Evolutionary conservation across 2,888 invertebrate species (phyloP), one percentile per base, ranked within the genome.

Genomic region (Hydrotaea cyrtoneurina): DNA sequence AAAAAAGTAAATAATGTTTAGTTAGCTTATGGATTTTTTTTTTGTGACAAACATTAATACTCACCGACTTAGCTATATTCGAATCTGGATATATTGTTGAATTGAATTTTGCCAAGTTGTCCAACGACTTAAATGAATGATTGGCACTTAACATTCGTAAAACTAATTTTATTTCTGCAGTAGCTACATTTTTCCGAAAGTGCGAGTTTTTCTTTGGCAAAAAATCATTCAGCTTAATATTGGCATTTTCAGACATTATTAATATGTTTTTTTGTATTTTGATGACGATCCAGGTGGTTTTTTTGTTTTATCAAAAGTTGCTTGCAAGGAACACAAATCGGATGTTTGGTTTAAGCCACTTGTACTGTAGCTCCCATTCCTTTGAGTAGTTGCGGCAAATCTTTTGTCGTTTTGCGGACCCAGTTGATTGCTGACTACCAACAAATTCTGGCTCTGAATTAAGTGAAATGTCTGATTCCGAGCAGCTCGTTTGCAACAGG

Each of bases 61-160:
- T 55, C 19, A 80, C 80, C 71, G 19, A 36, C 46, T 77, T 76
- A 43, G 80, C 80, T 17, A 80, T 74, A 11, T 66, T 46, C 17
- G 80, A 80, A 31, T 80, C 75, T 1, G 80, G 75, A 74, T 69
- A 76, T 13, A 80, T 80, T 13, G 36, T 36, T 8, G 36, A 3
- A 36, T 36, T 36, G 36, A 36, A 36, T 8, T 36, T 3, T 36
- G 36, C 36, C 8, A 74, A 26, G n/a, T 50, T 69, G 21, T 73
- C 50, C 83, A 83, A 76, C 2, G 79, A 79, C n/a, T 72, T n/a
- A n/a, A n/a, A n/a, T 79, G 39, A 79, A 79, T 7, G 83, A 83
- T 17, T 79, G 79, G 39, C n/a, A n/a, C n/a, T 69, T 79, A 15
- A 13, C 36, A 8, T 36, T 36, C 36, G 36, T 8, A 36, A 5